These are phyloP conservation scores for Tridacna crocea DNA, from an alignment of 2,888 invertebrate genomes.

Conservation along the genomic window DNA sequence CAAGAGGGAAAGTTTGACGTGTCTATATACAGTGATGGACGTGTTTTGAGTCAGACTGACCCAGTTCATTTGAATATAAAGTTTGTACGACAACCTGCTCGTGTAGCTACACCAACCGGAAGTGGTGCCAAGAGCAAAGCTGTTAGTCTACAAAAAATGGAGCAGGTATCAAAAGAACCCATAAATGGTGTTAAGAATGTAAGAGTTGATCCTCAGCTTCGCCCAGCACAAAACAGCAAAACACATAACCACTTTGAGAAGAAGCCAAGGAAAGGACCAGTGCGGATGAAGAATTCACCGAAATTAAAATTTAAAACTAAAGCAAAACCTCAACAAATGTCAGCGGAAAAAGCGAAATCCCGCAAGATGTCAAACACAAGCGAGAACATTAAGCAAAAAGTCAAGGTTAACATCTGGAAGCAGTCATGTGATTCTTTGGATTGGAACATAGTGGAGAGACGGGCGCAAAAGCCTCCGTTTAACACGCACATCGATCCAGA, in stretches of 20 bases:
- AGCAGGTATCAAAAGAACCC: not conserved
- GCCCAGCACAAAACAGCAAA: too few species aligned
- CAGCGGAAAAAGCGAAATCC: too few species aligned
- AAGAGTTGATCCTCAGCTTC: too few species aligned
- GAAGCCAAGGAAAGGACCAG: not conserved
- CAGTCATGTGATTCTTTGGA: conserved; percentile 20
- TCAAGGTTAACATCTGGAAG: too few species aligned
- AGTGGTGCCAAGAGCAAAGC: not conserved
- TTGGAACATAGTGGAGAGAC: conserved; percentile 58
- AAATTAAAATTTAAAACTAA: not conserved
- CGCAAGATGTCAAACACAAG: too few species aligned
- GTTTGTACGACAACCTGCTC: conserved; percentile 37
- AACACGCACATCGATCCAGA: conserved; percentile 61
- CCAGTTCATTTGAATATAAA: conserved; percentile 64
- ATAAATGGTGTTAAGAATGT: too few species aligned
- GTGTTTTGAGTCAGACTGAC: conserved; percentile 32
- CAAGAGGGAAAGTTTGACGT: conserved; percentile 61
- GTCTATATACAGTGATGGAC: conserved; percentile 51
- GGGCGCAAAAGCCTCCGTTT: conserved; percentile 63
- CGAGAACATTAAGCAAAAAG: too few species aligned
- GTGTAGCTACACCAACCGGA: not conserved
- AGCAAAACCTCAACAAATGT: too few species aligned
- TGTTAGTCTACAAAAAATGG: not conserved
- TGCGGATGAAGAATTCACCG: not conserved
- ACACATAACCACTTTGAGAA: too few species aligned